Evolutionary conservation across 1,140 invertebrate genomes (phyloP).

Genomic region (Brachystomella parvula): DNA sequence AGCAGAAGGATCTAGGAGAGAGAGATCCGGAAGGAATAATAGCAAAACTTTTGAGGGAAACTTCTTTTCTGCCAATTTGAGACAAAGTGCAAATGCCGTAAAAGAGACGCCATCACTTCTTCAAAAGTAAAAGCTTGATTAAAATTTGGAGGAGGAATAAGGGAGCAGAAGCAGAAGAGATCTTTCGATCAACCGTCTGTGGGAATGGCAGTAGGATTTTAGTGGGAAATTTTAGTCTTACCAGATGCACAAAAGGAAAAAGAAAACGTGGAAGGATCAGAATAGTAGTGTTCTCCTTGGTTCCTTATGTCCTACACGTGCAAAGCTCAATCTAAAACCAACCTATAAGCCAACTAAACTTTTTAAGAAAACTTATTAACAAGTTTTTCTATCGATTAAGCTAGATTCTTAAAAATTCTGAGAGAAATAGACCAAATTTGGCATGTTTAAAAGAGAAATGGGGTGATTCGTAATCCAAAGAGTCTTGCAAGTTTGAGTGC

Average conservation of each 20-base stretch:
- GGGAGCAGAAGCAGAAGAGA: background rate
- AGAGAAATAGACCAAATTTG: background rate
- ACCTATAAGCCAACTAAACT: too few relatives aligned
- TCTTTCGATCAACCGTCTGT: background rate
- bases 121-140: background rate
- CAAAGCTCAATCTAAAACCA: too few relatives aligned
- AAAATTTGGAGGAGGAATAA: background rate
- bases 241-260: too few relatives aligned
- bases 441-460: background rate
- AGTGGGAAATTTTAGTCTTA: background rate
- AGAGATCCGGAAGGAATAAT: background rate
- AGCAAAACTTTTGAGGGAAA: background rate
- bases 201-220: background rate
- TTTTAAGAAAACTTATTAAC: too few relatives aligned
- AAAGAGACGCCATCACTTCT: background rate
- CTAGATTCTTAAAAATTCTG: too few relatives aligned
- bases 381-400: too few relatives aligned
- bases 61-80: background rate
- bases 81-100: background rate
- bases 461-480: background rate
- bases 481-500: too few relatives aligned
- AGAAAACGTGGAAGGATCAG: too few relatives aligned
- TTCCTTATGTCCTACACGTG: too few relatives aligned
- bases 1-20: background rate
- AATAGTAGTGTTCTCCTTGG: too few relatives aligned